These are phyloP conservation scores for Caenorhabditis drosophilae DNA, from an alignment of 2,888 invertebrate species.

Conservation along the genomic window DNA sequence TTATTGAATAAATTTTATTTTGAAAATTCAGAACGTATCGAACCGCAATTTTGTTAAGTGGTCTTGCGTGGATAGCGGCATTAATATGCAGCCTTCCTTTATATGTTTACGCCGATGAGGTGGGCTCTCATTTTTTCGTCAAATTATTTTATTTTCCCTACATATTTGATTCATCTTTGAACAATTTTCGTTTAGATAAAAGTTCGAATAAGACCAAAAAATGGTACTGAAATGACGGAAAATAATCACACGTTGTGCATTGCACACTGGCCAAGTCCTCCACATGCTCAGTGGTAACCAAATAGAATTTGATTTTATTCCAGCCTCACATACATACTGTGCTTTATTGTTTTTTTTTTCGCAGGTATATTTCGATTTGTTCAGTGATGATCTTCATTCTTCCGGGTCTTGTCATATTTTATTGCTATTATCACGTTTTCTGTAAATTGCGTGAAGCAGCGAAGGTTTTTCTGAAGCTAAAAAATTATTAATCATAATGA, in stretches of 20 bases:
- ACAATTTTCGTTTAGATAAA: constrained; percentile 22
- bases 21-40: constrained; percentile 51
- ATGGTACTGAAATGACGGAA: constrained; percentile 33
- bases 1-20: not conserved
- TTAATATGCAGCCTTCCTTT: constrained; percentile 59
- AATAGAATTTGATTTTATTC: not conserved
- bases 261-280: constrained; percentile 60
- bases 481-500: not conserved
- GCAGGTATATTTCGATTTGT: constrained; percentile 66
- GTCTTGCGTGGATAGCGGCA: constrained; percentile 61
- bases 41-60: constrained; percentile 54
- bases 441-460: constrained; percentile 63
- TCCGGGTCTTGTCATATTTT: constrained; percentile 62
- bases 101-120: constrained; percentile 60
- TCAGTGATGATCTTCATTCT: constrained; percentile 66
- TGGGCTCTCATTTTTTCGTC: not conserved
- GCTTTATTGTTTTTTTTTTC: constrained; percentile 7
- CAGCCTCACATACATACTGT: constrained; percentile 1
- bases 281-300: constrained; percentile 57
- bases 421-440: constrained; percentile 67
- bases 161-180: not conserved
- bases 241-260: constrained; percentile 57
- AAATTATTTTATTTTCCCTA: not conserved
- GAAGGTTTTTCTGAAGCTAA: constrained; percentile 16
- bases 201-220: constrained; percentile 35